Conservation (phyloP, 2,113 vertebrate genomes). For the Archilochus colubris region DNA sequence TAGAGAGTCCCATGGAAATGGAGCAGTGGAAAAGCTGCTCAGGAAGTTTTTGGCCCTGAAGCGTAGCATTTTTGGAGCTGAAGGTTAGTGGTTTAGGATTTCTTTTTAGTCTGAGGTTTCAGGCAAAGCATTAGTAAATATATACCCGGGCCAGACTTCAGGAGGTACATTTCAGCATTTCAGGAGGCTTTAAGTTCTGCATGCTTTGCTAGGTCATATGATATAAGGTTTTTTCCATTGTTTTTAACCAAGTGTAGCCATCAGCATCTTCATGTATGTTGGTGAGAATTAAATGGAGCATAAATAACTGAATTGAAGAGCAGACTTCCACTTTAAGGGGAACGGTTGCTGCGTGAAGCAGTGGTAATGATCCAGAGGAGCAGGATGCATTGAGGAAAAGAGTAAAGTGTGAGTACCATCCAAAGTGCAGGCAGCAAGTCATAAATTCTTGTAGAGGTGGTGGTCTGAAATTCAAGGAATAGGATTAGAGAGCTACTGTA, state of each 20-base stretch:
- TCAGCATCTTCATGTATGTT: neutral
- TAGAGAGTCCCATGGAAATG: neutral
- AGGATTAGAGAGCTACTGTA: conserved; percentile 46
- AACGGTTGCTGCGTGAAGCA: neutral
- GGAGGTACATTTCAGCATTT: neutral
- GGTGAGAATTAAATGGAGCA: conserved; percentile 43
- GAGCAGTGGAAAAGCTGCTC: neutral
- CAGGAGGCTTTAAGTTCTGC: neutral
- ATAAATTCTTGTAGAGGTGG: conserved; percentile 39
- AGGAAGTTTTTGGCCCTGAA: neutral
- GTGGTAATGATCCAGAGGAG: conserved; percentile 35
- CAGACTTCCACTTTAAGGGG: neutral
- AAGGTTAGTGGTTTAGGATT: conserved; percentile 15
- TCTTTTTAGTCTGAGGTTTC: conserved; percentile 11
- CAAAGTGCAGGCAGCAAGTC: conserved; percentile 32
- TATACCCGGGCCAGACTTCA: neutral
- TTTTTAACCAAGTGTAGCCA: conserved; percentile 9
- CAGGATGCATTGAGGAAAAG: neutral
- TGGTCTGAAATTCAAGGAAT: conserved; percentile 58
- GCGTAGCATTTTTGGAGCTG: neutral
- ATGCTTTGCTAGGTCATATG: neutral
- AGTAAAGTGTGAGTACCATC: conserved; percentile 23
- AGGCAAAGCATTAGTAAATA: neutral
- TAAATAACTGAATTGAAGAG: neutral
- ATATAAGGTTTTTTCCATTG: neutral